Evolutionary conservation across 2,888 invertebrate species (phyloP).

Genomic region (Venusia cambrica): DNA sequence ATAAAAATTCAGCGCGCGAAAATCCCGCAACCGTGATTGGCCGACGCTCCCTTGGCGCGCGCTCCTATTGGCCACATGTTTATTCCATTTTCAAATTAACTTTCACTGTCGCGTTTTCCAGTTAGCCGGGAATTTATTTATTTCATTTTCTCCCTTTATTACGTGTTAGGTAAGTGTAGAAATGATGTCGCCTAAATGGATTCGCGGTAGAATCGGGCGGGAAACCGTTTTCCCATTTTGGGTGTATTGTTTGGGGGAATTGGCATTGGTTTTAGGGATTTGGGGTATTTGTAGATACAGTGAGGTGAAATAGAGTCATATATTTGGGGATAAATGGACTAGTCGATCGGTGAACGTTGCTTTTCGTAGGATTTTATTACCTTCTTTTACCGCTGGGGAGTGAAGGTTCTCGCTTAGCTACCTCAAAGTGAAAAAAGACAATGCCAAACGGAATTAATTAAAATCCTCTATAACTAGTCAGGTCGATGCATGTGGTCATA

Average conservation of each 20-base stretch:
- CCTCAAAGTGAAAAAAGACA: too few species aligned
- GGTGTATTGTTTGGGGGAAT: slow-evolving; percentile 21
- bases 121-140: slow-evolving; percentile 35
- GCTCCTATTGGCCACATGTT: slow-evolving; percentile 68
- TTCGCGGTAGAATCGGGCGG: slow-evolving; percentile 21
- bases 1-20: slow-evolving; percentile 81
- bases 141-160: slow-evolving; percentile 55
- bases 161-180: slow-evolving; percentile 35
- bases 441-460: too few species aligned
- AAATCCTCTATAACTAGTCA: too few species aligned
- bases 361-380: too few species aligned
- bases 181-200: slow-evolving; percentile 34
- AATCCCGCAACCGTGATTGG: slow-evolving; percentile 66
- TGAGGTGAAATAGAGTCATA: slow-evolving; percentile 15
- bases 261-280: slow-evolving; percentile 20
- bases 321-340: slow-evolving; percentile 16
- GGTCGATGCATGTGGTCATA: too few species aligned
- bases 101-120: slow-evolving; percentile 60
- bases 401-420: too few species aligned
- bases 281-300: slow-evolving; percentile 7
- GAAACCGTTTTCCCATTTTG: slow-evolving; percentile 23
- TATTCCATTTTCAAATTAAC: slow-evolving; percentile 81
- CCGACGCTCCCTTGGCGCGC: slow-evolving; percentile 55
- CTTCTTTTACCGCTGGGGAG: too few species aligned
- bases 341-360: too few species aligned